Conservation (phyloP, 2,113 vertebrate species). For the Ramphastos sulfuratus region DNA sequence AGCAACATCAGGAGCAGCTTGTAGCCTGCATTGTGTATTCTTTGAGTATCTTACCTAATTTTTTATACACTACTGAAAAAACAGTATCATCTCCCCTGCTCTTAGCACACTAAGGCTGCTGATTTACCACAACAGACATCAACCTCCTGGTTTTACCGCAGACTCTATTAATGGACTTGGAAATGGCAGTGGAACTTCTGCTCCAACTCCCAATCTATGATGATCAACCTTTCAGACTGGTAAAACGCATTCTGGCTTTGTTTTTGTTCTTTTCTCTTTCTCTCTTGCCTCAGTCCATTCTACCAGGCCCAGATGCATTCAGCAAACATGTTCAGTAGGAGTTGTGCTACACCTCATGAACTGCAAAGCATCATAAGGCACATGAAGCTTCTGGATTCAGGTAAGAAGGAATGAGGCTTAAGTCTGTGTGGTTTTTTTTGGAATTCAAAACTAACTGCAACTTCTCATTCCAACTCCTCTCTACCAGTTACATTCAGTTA, state of each 20-base stretch:
- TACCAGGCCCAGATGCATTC: not conserved
- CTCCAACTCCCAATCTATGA: not conserved
- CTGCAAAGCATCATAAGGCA: slow-evolving; percentile 5
- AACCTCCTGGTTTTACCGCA: not conserved
- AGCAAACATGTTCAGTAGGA: not conserved
- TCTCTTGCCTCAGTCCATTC: not conserved
- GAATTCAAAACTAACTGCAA: not conserved
- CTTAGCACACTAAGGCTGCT: not conserved
- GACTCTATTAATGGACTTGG: not conserved
- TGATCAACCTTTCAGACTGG: not conserved
- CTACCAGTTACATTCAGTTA: not conserved
- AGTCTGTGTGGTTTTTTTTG: not conserved
- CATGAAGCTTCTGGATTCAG: not conserved
- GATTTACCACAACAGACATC: not conserved
- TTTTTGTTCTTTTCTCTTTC: not conserved
- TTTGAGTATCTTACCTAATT: not conserved
- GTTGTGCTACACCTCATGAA: not conserved
- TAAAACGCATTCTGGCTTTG: not conserved
- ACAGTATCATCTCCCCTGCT: not conserved
- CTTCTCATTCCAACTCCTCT: not conserved
- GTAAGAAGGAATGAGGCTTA: not conserved
- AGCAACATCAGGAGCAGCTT: not conserved
- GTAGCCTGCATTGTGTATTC: not conserved
- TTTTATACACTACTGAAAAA: not conserved
- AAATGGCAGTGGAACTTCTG: not conserved